Evolutionary conservation across 1,140 invertebrate species (phyloP).

Genomic region (Coenobita brevimanus): DNA sequence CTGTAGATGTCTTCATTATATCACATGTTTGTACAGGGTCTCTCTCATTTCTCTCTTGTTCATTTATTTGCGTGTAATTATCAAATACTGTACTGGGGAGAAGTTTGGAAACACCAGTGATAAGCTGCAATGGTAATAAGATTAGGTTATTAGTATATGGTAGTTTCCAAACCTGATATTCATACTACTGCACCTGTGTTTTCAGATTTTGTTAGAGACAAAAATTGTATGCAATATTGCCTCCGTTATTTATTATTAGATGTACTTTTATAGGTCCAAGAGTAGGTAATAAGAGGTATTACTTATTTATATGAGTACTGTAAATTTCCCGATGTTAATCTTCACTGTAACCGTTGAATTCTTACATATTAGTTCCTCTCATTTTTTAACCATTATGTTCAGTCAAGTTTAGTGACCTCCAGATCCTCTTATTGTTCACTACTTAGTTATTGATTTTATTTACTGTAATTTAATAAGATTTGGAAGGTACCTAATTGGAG

Average conservation of each 20-base stretch:
- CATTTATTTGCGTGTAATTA: slow-evolving; percentile 3
- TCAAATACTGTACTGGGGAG: slow-evolving; percentile 10
- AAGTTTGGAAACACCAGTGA: slow-evolving; percentile 45
- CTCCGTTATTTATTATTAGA: slow-evolving; percentile 60
- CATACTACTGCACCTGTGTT: slow-evolving; percentile 51
- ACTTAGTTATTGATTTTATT: no score
- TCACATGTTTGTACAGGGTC: slow-evolving; percentile 58
- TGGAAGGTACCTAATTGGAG: no score
- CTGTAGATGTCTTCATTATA: slow-evolving; percentile 49
- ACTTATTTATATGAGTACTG: slow-evolving; percentile 49
- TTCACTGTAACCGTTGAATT: no score
- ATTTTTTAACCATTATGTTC: no score
- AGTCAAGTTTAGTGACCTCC: no score
- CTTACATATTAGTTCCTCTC: no score
- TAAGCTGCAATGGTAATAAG: not conserved
- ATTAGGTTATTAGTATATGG: slow-evolving; percentile 7
- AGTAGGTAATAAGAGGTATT: slow-evolving; percentile 53
- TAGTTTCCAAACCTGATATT: slow-evolving; percentile 53
- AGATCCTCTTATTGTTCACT: no score
- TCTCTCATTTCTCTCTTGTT: slow-evolving; percentile 3
- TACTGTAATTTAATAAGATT: no score
- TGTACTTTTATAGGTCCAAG: slow-evolving; percentile 63
- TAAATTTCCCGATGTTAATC: no score
- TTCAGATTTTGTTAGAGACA: slow-evolving; percentile 43
- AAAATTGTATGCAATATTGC: slow-evolving; percentile 63